These are phyloP conservation scores for Heliconius ismenius DNA, from an alignment of 2,888 invertebrate genomes.

Conservation along the genomic window DNA sequence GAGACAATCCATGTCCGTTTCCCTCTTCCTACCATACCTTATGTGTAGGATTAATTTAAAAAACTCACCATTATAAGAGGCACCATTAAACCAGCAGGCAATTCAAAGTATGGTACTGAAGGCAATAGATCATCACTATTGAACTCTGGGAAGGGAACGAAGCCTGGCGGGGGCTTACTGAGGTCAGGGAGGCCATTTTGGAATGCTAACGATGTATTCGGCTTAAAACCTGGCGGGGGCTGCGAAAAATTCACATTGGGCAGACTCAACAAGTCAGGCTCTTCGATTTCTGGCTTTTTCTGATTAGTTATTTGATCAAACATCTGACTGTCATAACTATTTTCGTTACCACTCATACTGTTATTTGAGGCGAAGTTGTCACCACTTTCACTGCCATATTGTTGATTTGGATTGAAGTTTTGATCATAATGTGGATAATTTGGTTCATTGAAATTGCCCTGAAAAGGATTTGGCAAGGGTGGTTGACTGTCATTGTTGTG, in stretches of 20 bases:
- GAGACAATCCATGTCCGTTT: neutral
- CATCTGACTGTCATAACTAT: constrained; percentile 74
- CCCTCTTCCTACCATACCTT: neutral
- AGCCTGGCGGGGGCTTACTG: constrained; percentile 93
- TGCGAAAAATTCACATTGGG: constrained; percentile 76
- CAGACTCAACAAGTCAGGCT: constrained; percentile 64
- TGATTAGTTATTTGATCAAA: constrained; percentile 70
- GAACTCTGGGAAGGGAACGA: constrained; percentile 78
- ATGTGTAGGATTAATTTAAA: no score
- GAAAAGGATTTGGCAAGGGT: constrained; percentile 59
- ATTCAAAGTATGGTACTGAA: constrained; percentile 96
- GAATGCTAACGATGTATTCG: constrained; percentile 70
- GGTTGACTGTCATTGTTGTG: constrained; percentile 62
- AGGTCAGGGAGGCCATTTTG: constrained; percentile 88
- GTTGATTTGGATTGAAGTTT: constrained; percentile 62
- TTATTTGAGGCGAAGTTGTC: constrained; percentile 74
- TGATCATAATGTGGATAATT: constrained; percentile 66
- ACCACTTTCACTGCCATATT: constrained; percentile 70
- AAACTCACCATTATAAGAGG: constrained; percentile 92
- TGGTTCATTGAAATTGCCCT: constrained; percentile 67
- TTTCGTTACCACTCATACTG: constrained; percentile 77
- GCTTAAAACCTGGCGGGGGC: constrained; percentile 75
- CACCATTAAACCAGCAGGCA: constrained; percentile 98
- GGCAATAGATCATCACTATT: constrained; percentile 90
- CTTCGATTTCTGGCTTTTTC: constrained; percentile 61